Evolutionary conservation across 1,140 invertebrate genomes (phyloP).

Genomic region (Aphelinus certus): DNA sequence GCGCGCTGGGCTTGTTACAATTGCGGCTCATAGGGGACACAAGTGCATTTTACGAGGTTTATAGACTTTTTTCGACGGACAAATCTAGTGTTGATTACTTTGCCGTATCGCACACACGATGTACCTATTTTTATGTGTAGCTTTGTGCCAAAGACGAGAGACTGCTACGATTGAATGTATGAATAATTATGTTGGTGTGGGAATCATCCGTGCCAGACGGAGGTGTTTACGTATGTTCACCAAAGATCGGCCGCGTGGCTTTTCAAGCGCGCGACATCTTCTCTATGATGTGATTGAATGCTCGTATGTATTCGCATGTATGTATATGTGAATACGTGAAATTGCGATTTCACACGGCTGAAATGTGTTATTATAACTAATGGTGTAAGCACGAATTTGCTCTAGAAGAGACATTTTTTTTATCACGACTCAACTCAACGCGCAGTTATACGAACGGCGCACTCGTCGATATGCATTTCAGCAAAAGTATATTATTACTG

Average conservation of each 20-base stretch:
- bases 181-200: neutral
- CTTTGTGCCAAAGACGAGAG: conserved; percentile 59
- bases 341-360: conserved; percentile 11
- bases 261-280: too few species aligned
- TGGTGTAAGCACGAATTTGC: too few species aligned
- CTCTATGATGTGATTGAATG: neutral
- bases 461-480: too few species aligned
- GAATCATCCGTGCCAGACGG: conserved; percentile 4
- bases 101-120: neutral
- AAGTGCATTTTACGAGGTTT: conserved; percentile 21
- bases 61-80: conserved; percentile 17
- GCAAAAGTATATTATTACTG: too few species aligned
- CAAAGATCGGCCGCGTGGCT: conserved; percentile 53
- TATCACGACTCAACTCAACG: too few species aligned
- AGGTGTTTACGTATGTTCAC: conserved; percentile 45
- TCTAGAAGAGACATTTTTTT: too few species aligned
- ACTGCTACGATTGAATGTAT: conserved; percentile 52
- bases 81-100: conserved; percentile 1
- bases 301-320: neutral
- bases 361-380: too few species aligned
- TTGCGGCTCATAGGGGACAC: neutral
- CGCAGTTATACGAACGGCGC: too few species aligned
- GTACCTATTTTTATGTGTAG: conserved; percentile 40
- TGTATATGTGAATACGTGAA: conserved; percentile 21
- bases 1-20: too few species aligned